These are phyloP conservation scores for Ochotona curzoniae DNA, from an alignment of 2,113 vertebrate genomes.

Conservation along the genomic window DNA sequence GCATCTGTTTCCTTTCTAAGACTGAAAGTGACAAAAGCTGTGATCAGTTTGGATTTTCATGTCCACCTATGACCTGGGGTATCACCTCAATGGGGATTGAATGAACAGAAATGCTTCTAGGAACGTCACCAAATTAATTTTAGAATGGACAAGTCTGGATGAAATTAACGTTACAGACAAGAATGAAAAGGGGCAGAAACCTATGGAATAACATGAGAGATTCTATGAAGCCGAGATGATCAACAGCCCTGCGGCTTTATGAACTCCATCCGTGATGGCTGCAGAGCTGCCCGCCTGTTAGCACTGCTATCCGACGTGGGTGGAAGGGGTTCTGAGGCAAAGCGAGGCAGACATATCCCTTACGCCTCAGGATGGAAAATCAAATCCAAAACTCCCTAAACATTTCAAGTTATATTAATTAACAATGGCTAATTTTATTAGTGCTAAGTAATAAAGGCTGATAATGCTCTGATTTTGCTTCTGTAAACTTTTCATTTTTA, in stretches of 20 bases:
- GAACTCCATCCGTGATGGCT: background rate
- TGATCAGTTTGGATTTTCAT: conserved; percentile 21
- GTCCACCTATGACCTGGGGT: background rate
- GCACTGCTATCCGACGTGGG: background rate
- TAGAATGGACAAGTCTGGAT: conserved; percentile 30
- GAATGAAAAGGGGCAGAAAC: background rate
- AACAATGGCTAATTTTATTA: conserved; percentile 28
- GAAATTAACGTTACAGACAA: conserved; percentile 6
- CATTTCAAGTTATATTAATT: background rate
- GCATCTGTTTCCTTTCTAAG: background rate
- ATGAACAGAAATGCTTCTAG: conserved; percentile 19
- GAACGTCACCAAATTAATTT: conserved; percentile 23
- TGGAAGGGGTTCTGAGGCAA: background rate
- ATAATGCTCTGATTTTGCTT: background rate
- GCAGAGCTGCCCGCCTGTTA: background rate
- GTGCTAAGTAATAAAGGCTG: background rate
- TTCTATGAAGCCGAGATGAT: background rate
- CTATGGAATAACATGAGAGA: conserved; percentile 33
- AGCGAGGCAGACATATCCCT: background rate
- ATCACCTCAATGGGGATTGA: background rate
- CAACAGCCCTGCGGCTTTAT: background rate
- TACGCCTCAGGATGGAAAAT: background rate
- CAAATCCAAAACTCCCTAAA: conserved; percentile 26
- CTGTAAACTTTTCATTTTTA: conserved; percentile 36
- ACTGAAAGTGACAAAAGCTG: background rate